A percentile compares a stretch with the other conserved stretches of the same genome.
Conservation (phyloP, 1,140 invertebrate species). For the Nasonia longicornis region DNA sequence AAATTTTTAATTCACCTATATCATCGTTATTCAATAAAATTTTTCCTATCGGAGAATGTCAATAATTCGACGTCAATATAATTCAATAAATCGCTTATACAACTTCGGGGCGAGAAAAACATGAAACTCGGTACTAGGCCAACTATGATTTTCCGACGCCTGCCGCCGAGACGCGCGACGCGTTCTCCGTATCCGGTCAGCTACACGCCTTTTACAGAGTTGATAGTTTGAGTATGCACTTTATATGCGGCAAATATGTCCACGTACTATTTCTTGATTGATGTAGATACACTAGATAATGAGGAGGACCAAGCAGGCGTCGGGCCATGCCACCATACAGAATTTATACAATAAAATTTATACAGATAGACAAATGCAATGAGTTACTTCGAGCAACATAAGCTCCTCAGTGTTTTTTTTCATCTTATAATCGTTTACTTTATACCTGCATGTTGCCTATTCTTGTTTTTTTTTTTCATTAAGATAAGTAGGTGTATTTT, state of each 20-base stretch:
- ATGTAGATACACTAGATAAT: not conserved
- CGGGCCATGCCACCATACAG: constrained; percentile 53
- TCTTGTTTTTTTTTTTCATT: constrained; percentile 42
- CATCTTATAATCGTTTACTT: constrained; percentile 46
- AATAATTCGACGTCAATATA: constrained; percentile 60
- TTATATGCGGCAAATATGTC: not conserved
- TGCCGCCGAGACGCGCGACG: not conserved
- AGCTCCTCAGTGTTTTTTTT: constrained; percentile 51
- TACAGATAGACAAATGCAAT: constrained; percentile 59
- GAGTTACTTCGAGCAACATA: constrained; percentile 57
- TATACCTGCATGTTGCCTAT: constrained; percentile 47
- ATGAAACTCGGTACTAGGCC: constrained; percentile 68
- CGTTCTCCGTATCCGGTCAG: not conserved
- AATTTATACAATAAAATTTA: constrained; percentile 64
- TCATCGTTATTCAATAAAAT: constrained; percentile 63
- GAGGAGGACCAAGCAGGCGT: constrained; percentile 4
- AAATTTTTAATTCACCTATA: constrained; percentile 19
- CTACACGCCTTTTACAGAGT: not conserved
- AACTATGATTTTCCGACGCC: constrained; percentile 56
- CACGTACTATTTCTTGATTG: not conserved
- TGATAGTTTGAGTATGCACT: not conserved
- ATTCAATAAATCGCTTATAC: constrained; percentile 57
- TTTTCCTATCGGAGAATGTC: constrained; percentile 58
- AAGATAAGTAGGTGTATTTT: constrained; percentile 54
- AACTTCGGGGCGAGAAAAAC: constrained; percentile 58